Percentiles rank a stretch among this genome's conserved stretches.
Conservation (phyloP, 2,113 vertebrate genomes). For the Thalassarche chlororhynchos region DNA sequence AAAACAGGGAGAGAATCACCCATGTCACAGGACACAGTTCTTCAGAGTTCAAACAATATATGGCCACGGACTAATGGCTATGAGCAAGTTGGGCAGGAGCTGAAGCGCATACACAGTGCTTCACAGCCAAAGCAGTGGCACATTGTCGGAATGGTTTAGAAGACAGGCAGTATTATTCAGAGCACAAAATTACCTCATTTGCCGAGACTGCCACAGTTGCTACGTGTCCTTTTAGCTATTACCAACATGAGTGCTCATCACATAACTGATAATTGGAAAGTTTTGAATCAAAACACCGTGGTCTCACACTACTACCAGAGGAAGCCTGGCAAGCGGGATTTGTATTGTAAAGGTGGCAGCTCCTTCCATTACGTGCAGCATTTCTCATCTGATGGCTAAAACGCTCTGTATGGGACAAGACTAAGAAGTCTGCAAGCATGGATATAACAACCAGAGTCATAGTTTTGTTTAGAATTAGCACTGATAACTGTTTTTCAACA, state of each 20-base stretch:
- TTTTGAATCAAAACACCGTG: neutral
- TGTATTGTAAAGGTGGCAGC: neutral
- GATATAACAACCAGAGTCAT: neutral
- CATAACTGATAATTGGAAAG: neutral
- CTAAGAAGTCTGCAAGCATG: neutral
- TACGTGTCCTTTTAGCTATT: neutral
- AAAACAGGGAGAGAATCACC: neutral
- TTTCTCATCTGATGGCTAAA: neutral
- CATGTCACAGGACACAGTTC: neutral
- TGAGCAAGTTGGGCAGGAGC: neutral
- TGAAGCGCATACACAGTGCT: neutral
- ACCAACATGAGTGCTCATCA: neutral
- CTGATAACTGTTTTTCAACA: neutral
- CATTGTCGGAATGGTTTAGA: neutral
- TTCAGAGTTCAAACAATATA: neutral
- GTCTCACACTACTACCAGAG: neutral
- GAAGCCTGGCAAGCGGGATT: neutral
- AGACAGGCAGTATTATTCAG: neutral
- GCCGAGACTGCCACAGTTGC: neutral
- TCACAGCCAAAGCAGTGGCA: neutral
- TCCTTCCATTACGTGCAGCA: neutral
- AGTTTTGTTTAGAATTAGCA: neutral
- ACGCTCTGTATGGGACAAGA: neutral
- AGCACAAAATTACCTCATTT: neutral
- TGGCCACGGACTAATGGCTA: accelerated